Evolutionary conservation across 1,140 invertebrate genomes (phyloP), one percentile per base, ranked within the genome.

Genomic region (Chelonus insularis): DNA sequence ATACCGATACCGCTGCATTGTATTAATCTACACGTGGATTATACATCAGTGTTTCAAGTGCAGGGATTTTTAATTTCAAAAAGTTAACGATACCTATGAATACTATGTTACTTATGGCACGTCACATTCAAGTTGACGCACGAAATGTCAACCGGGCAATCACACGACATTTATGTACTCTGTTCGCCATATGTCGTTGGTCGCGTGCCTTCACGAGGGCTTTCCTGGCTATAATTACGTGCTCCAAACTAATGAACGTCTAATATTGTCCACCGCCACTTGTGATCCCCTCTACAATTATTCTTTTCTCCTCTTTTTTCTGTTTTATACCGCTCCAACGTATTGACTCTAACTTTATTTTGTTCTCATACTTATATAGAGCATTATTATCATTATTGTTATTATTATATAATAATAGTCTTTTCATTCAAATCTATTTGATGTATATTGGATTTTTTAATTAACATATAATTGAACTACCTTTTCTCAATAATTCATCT

Each of bases 191-290:
- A 78, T 78, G 76, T 76, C 68, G 69, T 65, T 54, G 72, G 76
- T 77, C 76, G 76, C 76, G 76, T 78, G 76, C 71, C 73, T 73
- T 64, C 63, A 75, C 68, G 67, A 70, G 70, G 64, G 66, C 68
- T 71, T 71, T 72, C 63, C 66, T 73, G 57, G 66, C 37, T 34
- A 68, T 69, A 71, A 73, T 73, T 75, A 76, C 68, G 72, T 74
- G 52, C 72, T 75, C 64, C 65, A 72, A 57, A 62, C 74, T 77
- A 77, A 77, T 78, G 69, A 75, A 77, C 72, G 71, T 68, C 72
- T 76, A 77, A 78, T 78, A 55, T 55, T 75, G 73, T 75, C 75
- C 68, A 63, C 54, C 16, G 23, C 48, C 29, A 51, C 36, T 55
- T 55, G 52, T 16, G 11, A 43, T 8, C 41, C 41, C 18, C 41